These are phyloP conservation scores for Cantharis flavilabris DNA, from an alignment of 2,888 invertebrate genomes.

Conservation along the genomic window DNA sequence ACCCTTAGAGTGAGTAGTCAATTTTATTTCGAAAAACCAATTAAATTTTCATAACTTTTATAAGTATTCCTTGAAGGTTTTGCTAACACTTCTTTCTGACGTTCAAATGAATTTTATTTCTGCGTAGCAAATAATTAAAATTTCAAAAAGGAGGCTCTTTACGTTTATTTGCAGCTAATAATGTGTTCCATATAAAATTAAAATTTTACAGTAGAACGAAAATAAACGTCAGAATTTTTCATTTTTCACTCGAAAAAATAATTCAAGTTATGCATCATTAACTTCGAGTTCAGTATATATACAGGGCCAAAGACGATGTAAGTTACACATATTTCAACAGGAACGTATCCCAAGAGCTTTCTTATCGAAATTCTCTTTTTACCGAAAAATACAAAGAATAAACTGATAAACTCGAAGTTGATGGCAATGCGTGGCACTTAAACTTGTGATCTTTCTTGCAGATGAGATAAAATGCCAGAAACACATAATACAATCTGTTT, in stretches of 20 bases:
- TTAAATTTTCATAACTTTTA: constrained; percentile 14
- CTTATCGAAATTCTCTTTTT: constrained; percentile 12
- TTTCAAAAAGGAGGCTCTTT: background rate
- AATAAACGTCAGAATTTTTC: constrained; percentile 21
- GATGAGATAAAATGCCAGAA: constrained; percentile 3
- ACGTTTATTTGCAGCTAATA: background rate
- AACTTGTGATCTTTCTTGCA: constrained; percentile 6
- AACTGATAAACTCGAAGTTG: constrained; percentile 7
- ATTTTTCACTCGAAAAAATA: constrained; percentile 41
- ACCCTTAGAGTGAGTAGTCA: constrained; percentile 1
- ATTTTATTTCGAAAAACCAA: constrained; percentile 11
- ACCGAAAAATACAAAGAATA: constrained; percentile 5
- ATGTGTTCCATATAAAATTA: background rate
- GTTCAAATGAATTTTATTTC: background rate
- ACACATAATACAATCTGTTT: background rate
- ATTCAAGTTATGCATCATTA: constrained; percentile 43
- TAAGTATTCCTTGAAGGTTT: background rate
- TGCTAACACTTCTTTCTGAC: background rate
- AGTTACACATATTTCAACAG: constrained; percentile 32
- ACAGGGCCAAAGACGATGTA: constrained; percentile 34
- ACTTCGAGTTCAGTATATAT: constrained; percentile 35
- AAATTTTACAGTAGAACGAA: constrained; percentile 3
- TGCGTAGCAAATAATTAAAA: background rate
- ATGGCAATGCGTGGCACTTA: constrained; percentile 6
- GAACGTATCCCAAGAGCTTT: constrained; percentile 20